phyloP scores from a whole-genome alignment of 2,888 invertebrate genomes.

The Cancer borealis region DNA sequence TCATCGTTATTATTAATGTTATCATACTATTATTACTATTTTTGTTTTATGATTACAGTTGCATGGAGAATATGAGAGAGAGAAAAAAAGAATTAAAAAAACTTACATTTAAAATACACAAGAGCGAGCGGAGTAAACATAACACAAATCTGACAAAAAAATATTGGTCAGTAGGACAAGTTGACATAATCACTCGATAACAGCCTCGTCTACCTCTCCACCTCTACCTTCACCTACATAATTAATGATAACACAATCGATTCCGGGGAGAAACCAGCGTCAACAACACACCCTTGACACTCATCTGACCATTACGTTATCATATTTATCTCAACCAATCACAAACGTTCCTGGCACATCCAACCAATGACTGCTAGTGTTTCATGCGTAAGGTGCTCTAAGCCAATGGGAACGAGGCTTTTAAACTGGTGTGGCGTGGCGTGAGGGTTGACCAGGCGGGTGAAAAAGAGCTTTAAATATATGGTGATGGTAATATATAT shows the following conservation, averaged over 20 bases:
- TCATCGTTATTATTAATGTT: background rate
- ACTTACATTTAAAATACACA: background rate
- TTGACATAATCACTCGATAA: too few relatives aligned
- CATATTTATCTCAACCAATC: background rate
- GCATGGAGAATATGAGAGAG: background rate
- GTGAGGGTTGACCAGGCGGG: background rate
- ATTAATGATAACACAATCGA: background rate
- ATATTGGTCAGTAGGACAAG: too few relatives aligned
- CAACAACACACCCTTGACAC: background rate
- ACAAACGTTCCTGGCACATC: background rate
- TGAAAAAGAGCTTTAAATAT: background rate
- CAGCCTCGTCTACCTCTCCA: too few relatives aligned
- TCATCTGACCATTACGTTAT: background rate
- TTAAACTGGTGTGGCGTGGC: background rate
- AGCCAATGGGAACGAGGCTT: background rate
- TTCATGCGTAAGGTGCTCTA: background rate
- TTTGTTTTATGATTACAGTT: background rate
- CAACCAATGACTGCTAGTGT: background rate
- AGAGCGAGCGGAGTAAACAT: too few relatives aligned
- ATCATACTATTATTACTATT: background rate
- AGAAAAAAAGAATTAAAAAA: background rate
- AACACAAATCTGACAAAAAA: too few relatives aligned
- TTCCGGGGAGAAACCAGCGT: background rate
- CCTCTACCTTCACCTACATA: background rate
- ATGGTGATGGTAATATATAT: background rate